phyloP scores from a whole-genome alignment of 2,113 vertebrate species.

The Thalassoma bifasciatum region DNA sequence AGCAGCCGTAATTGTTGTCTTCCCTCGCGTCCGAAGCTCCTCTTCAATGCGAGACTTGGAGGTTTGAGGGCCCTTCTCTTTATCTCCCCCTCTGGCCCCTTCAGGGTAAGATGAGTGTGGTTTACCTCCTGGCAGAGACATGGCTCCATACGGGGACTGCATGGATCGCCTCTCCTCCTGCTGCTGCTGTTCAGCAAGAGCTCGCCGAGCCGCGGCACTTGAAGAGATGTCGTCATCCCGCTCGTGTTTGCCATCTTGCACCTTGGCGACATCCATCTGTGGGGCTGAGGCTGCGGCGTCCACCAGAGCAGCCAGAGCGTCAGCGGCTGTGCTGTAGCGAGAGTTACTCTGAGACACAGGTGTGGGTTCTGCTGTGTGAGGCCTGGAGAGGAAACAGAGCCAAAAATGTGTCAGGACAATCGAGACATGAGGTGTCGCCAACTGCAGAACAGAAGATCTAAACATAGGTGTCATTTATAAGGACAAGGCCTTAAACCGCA shows the following conservation, averaged over 20 bases:
- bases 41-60: slow-evolving; percentile 96
- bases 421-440: neutral
- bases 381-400: slow-evolving; percentile 66
- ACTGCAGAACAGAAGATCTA: neutral
- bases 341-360: slow-evolving; percentile 85
- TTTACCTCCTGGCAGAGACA: slow-evolving; percentile 85
- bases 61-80: slow-evolving; percentile 92
- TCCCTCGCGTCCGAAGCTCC: slow-evolving; percentile 95
- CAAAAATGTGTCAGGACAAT: neutral
- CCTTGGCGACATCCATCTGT: slow-evolving; percentile 94
- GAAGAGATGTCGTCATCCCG: slow-evolving; percentile 89
- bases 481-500: no score
- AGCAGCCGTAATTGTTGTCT: slow-evolving; percentile 98
- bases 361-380: slow-evolving; percentile 75
- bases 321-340: slow-evolving; percentile 94
- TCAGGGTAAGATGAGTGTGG: slow-evolving; percentile 89
- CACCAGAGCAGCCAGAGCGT: slow-evolving; percentile 94
- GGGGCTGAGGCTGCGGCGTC: slow-evolving; percentile 94
- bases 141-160: slow-evolving; percentile 79
- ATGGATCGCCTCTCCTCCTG: slow-evolving; percentile 84
- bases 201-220: slow-evolving; percentile 71
- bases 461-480: no score
- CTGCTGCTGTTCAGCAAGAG: slow-evolving; percentile 87
- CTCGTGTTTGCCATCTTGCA: slow-evolving; percentile 92
- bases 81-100: slow-evolving; percentile 80